These are phyloP conservation scores for Callyntrura guangdongensis DNA, from an alignment of 2,888 invertebrate genomes.

Conservation along the genomic window DNA sequence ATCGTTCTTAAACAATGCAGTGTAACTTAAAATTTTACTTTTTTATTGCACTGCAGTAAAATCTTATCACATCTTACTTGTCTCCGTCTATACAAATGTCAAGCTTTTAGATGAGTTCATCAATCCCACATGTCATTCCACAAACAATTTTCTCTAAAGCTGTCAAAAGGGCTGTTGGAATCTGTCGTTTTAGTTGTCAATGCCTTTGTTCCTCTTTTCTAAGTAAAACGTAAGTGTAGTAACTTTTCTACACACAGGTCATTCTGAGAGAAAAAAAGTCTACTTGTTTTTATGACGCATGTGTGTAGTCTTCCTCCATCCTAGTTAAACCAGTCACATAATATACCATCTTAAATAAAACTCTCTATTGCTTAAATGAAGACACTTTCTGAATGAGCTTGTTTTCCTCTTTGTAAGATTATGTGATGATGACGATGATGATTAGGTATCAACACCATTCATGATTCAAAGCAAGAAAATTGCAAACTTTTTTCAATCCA, in stretches of 20 bases:
- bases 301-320: neutral
- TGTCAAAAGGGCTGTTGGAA: neutral
- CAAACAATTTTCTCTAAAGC: neutral
- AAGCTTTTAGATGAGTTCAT: neutral
- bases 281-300: neutral
- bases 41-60: neutral
- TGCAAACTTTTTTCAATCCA: neutral
- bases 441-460: neutral
- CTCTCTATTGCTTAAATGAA: neutral
- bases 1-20: too few relatives aligned
- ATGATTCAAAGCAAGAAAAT: neutral
- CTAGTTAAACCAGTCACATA: neutral
- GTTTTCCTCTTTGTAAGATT: neutral
- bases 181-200: neutral
- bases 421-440: constrained; percentile 7
- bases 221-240: neutral
- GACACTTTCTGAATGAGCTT: neutral
- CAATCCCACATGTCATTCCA: constrained; percentile 7
- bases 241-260: neutral
- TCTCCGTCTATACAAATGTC: constrained; percentile 7
- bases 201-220: neutral
- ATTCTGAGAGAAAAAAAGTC: neutral
- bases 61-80: neutral
- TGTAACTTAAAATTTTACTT: neutral
- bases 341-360: neutral